These are phyloP conservation scores for Drosophila affinis DNA, from an alignment of 2,888 invertebrate species.

Conservation along the genomic window DNA sequence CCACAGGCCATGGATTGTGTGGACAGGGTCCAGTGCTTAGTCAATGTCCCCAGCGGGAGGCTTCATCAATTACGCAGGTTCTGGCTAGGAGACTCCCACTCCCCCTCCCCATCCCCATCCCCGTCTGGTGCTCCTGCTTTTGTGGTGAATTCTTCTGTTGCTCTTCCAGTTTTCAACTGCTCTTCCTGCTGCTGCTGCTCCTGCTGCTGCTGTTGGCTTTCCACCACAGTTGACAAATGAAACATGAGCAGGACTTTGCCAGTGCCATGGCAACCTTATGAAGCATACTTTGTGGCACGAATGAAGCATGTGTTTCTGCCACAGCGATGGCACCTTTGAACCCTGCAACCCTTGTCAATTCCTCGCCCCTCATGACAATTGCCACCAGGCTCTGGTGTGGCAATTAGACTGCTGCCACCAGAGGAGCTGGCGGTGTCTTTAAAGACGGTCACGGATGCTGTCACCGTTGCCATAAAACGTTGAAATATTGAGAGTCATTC, in stretches of 20 bases:
- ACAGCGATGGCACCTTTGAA: conserved; percentile 51
- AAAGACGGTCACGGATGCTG: conserved; percentile 63
- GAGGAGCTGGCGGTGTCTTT: conserved; percentile 30
- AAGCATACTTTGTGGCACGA: conserved; percentile 30
- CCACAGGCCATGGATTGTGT: conserved; percentile 58
- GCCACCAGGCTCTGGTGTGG: conserved; percentile 39
- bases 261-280: conserved; percentile 30
- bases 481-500: conserved; percentile 78
- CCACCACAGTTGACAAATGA: conserved; percentile 70
- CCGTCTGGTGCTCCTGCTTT: not conserved
- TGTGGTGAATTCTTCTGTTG: conserved; percentile 8
- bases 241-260: conserved; percentile 64
- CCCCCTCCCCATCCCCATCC: not conserved
- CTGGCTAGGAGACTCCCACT: not conserved
- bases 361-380: conserved; percentile 59
- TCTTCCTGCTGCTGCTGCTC: not conserved
- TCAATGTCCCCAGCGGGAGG: conserved; percentile 64
- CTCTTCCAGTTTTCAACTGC: conserved; percentile 10
- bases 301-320: conserved; percentile 47
- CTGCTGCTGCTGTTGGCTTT: conserved; percentile 10
- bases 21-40: conserved; percentile 69
- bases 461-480: conserved; percentile 69
- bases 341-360: conserved; percentile 64
- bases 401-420: conserved; percentile 35
- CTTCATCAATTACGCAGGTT: conserved; percentile 70